phyloP scores from a whole-genome alignment of 2,888 invertebrate species.

The Salpingus planirostris region DNA sequence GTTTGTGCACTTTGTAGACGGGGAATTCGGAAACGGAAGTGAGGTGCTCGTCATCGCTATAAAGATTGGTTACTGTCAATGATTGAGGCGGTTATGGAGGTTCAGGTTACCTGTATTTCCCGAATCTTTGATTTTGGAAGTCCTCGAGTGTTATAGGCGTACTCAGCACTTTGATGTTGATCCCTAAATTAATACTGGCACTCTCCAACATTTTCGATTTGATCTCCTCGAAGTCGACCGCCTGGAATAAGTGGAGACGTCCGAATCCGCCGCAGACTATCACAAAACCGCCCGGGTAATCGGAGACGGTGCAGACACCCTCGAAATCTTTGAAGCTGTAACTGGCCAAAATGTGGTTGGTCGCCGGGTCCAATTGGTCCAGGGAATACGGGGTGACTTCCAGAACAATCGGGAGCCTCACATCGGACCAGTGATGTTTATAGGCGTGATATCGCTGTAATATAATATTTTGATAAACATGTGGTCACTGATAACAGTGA shows the following conservation, averaged over 20 bases:
- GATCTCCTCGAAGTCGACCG: slow-evolving; percentile 76
- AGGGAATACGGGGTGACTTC: slow-evolving; percentile 89
- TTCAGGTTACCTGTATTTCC: slow-evolving; percentile 69
- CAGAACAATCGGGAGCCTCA: slow-evolving; percentile 74
- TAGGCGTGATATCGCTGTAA: slow-evolving; percentile 64
- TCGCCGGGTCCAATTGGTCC: slow-evolving; percentile 85
- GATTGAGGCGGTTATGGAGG: slow-evolving; percentile 1
- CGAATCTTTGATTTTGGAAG: slow-evolving; percentile 80
- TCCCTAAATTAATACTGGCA: slow-evolving; percentile 70
- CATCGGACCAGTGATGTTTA: slow-evolving; percentile 96
- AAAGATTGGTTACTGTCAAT: too few species aligned
- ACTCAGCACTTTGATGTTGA: slow-evolving; percentile 74
- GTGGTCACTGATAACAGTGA: too few species aligned
- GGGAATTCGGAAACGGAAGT: slow-evolving; percentile 95
- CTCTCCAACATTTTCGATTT: slow-evolving; percentile 79
- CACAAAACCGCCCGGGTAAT: slow-evolving; percentile 88
- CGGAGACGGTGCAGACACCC: slow-evolving; percentile 69
- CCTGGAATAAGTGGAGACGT: slow-evolving; percentile 83
- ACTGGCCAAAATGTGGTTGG: slow-evolving; percentile 70
- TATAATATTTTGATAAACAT: too few species aligned
- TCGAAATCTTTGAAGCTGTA: slow-evolving; percentile 83
- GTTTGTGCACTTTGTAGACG: slow-evolving; percentile 83
- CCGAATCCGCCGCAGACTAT: slow-evolving; percentile 88
- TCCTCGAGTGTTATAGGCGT: slow-evolving; percentile 72
- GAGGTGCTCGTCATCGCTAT: slow-evolving; percentile 86